These are phyloP conservation scores for Gastrophysa polygoni DNA, from an alignment of 2,888 invertebrate genomes.

Conservation along the genomic window DNA sequence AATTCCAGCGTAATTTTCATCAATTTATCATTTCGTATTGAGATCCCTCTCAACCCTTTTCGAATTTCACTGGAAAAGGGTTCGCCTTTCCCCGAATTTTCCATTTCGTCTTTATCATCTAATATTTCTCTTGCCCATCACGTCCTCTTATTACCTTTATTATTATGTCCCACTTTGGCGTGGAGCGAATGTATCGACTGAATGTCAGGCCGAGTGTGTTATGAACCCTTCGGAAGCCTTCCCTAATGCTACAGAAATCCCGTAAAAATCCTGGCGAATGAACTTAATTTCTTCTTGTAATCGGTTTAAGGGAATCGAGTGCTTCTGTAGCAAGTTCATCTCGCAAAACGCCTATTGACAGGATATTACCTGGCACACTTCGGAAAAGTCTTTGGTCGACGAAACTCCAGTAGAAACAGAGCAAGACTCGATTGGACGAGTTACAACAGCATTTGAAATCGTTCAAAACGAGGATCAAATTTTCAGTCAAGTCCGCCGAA, in stretches of 20 bases:
- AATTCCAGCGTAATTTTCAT: slow-evolving; percentile 38
- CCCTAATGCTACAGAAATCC: slow-evolving; percentile 32
- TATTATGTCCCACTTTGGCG: slow-evolving; percentile 24
- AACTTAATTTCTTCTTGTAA: slow-evolving; percentile 44
- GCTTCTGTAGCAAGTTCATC: slow-evolving; percentile 30
- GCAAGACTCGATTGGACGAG: too few relatives aligned
- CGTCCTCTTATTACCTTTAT: slow-evolving; percentile 30
- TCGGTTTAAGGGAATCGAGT: slow-evolving; percentile 48
- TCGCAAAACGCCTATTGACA: slow-evolving; percentile 12
- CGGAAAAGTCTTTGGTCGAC: background rate
- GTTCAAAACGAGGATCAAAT: too few relatives aligned
- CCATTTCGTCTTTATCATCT: slow-evolving; percentile 36
- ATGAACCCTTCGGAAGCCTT: slow-evolving; percentile 1
- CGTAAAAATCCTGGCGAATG: slow-evolving; percentile 43
- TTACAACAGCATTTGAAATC: too few relatives aligned
- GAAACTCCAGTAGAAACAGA: too few relatives aligned
- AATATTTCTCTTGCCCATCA: slow-evolving; percentile 35
- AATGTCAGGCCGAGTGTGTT: background rate
- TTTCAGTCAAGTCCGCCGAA: too few relatives aligned
- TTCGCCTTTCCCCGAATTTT: slow-evolving; percentile 31
- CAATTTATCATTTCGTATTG: slow-evolving; percentile 51
- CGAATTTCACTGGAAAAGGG: slow-evolving; percentile 35
- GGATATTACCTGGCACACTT: background rate
- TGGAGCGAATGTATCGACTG: background rate
- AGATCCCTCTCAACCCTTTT: slow-evolving; percentile 44